Evolutionary conservation across 1,140 invertebrate genomes (phyloP).

Genomic region (Aculops lycopersici): DNA sequence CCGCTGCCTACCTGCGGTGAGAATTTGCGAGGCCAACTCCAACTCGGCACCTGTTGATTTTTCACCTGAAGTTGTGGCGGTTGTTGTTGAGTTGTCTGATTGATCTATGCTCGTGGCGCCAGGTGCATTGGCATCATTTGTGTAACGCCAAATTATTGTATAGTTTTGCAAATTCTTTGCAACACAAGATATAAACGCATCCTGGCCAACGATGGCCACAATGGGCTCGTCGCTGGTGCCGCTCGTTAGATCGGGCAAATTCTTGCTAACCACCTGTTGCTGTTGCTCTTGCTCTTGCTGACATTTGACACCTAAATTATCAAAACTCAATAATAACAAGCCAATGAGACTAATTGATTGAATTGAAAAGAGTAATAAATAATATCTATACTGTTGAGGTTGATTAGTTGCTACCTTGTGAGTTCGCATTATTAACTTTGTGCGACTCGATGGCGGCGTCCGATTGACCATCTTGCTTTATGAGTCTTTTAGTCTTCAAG

Average conservation of each 20-base stretch:
- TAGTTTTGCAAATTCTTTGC: slow-evolving; percentile 11
- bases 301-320: no score
- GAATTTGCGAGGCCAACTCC: no score
- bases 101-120: neutral
- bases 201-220: slow-evolving; percentile 9
- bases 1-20: neutral
- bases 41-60: neutral
- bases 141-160: slow-evolving; percentile 10
- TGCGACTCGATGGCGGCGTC: no score
- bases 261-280: neutral
- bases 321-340: no score
- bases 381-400: no score
- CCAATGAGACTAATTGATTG: no score
- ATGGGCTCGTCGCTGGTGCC: slow-evolving; percentile 9
- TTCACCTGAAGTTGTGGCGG: neutral
- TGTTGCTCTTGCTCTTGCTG: neutral
- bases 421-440: no score
- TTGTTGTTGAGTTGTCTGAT: neutral
- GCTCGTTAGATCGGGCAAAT: slow-evolving; percentile 11
- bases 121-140: no score
- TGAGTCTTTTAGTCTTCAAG: no score
- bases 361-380: no score
- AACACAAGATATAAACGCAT: slow-evolving; percentile 11
- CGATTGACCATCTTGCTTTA: no score
- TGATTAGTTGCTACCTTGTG: no score